phyloP scores from a whole-genome alignment of 2,888 invertebrate genomes.

The Esperia sulphurella region DNA sequence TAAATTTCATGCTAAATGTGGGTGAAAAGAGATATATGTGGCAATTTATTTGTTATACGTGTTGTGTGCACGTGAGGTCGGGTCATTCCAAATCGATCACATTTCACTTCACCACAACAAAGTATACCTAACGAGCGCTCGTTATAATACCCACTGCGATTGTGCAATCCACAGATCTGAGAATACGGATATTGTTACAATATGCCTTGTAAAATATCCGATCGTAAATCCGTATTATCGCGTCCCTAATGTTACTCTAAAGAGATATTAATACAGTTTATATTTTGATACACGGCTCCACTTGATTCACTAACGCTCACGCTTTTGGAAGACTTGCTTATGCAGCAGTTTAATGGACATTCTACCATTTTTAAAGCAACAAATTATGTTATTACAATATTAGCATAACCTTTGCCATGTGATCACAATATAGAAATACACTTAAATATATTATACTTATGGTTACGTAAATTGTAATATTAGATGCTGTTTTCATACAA shows the following conservation, averaged over 20 bases:
- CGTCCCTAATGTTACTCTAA: constrained; percentile 24
- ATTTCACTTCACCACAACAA: constrained; percentile 30
- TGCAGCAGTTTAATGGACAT: not conserved
- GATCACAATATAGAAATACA: too few species aligned
- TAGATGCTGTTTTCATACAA: too few species aligned
- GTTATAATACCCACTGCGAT: constrained; percentile 40
- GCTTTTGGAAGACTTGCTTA: not conserved
- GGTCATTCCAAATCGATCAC: constrained; percentile 31
- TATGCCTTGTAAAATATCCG: constrained; percentile 22
- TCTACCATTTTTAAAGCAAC: too few species aligned
- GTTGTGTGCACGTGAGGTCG: constrained; percentile 9
- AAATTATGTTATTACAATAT: too few species aligned
- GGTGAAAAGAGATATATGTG: not conserved
- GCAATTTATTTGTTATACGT: constrained; percentile 3
- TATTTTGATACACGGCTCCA: constrained; percentile 17
- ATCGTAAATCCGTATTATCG: constrained; percentile 44
- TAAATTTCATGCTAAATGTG: not conserved
- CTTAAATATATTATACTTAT: too few species aligned
- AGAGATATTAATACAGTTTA: constrained; percentile 23
- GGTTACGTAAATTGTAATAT: too few species aligned
- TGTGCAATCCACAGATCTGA: constrained; percentile 42
- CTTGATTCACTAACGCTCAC: constrained; percentile 12
- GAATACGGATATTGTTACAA: constrained; percentile 48
- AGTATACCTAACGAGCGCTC: constrained; percentile 35
- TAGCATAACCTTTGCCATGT: too few species aligned